These are phyloP conservation scores for Bradysia coprophila DNA, from an alignment of 1,140 invertebrate species.

Conservation along the genomic window DNA sequence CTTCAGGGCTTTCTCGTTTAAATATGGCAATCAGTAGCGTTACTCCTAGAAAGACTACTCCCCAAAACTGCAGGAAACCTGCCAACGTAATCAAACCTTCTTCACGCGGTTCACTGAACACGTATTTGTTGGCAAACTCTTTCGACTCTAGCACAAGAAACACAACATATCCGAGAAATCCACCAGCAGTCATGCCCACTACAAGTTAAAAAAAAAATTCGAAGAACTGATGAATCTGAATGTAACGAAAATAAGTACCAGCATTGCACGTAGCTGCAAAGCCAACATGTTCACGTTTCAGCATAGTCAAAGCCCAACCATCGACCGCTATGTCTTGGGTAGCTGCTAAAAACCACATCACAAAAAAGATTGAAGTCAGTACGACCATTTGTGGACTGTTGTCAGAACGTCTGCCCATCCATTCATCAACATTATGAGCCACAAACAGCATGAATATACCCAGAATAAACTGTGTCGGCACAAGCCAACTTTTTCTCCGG, in stretches of 20 bases:
- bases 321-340: constrained; percentile 98
- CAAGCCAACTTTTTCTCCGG: constrained; percentile 85
- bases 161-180: constrained; percentile 85
- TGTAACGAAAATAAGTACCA: no score
- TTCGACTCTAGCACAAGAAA: constrained; percentile 88
- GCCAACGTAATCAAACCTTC: constrained; percentile 62
- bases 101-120: constrained; percentile 44
- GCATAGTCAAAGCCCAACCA: constrained; percentile 95
- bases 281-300: constrained; percentile 81
- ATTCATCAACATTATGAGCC: constrained; percentile 46
- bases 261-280: constrained; percentile 94
- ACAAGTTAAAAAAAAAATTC: no score
- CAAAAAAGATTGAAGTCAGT: constrained; percentile 70
- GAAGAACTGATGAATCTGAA: no score
- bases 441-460: constrained; percentile 65
- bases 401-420: constrained; percentile 54
- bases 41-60: constrained; percentile 65
- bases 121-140: constrained; percentile 83
- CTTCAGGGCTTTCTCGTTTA: constrained; percentile 49
- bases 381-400: constrained; percentile 48
- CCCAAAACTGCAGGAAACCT: constrained; percentile 85
- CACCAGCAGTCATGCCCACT: constrained; percentile 92
- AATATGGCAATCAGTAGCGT: constrained; percentile 75
- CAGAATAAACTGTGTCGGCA: constrained; percentile 65
- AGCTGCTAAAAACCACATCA: constrained; percentile 81